Evolutionary conservation across 1,140 invertebrate genomes (phyloP).

Genomic region (Choristoneura fumiferana): DNA sequence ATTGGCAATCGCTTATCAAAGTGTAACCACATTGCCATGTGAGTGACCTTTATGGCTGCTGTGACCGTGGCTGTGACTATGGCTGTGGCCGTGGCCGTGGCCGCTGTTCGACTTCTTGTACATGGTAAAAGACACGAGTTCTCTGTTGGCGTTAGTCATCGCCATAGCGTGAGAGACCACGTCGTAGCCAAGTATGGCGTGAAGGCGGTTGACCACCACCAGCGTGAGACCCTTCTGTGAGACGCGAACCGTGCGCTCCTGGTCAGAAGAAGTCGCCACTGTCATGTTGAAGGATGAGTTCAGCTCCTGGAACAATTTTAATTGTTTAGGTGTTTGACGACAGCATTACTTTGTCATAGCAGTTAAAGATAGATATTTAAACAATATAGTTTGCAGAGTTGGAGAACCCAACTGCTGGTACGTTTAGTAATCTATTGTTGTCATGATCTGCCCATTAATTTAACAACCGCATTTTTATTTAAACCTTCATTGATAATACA

Average conservation of each 20-base stretch:
- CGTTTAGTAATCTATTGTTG: no score
- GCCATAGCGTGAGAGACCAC: conserved; percentile 71
- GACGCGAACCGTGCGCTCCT: conserved; percentile 59
- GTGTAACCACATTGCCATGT: conserved; percentile 53
- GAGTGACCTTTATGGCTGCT: conserved; percentile 26
- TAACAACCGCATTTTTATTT: no score
- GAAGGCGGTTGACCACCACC: conserved; percentile 64
- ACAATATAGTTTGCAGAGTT: no score
- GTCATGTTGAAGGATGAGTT: conserved; percentile 59
- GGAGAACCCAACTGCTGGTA: no score
- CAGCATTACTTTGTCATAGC: no score
- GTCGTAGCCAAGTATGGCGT: conserved; percentile 66
- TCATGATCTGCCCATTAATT: no score
- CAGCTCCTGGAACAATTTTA: conserved; percentile 56
- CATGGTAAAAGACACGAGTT: conserved; percentile 69
- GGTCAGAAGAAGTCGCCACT: conserved; percentile 50
- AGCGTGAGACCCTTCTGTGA: conserved; percentile 63
- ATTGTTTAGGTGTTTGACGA: not conserved
- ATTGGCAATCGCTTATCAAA: conserved; percentile 34
- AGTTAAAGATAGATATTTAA: no score
- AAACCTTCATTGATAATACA: no score
- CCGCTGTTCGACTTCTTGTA: conserved; percentile 63
- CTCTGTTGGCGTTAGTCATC: conserved; percentile 70
- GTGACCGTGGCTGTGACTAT: conserved; percentile 40
- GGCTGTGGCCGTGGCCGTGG: conserved; percentile 41